A percentile compares a stretch with the other conserved stretches of the same genome.
Evolutionary conservation across 2,797 vertebrate genomes (phyloP).

Genomic region (Mycteria americana): DNA sequence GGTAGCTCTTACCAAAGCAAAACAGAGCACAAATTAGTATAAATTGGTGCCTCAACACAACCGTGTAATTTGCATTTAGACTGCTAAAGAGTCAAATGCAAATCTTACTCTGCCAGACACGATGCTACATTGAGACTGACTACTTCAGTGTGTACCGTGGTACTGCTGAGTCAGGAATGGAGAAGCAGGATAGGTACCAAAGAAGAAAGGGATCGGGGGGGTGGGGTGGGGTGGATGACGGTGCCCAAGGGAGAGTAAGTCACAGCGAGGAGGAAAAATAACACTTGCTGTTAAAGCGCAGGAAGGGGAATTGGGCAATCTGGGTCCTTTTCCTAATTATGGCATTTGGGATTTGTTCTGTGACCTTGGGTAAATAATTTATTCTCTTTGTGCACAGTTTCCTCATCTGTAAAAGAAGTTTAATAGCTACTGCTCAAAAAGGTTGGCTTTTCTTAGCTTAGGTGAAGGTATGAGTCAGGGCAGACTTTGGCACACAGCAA

Average conservation of each 20-base stretch:
- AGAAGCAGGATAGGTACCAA: not conserved
- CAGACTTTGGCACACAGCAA: not conserved
- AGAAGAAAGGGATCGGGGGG: not conserved
- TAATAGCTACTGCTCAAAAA: not conserved
- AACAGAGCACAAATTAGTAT: not conserved
- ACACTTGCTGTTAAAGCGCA: not conserved
- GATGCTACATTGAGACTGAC: not conserved
- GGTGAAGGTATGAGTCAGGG: not conserved
- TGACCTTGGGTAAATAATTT: constrained; percentile 33
- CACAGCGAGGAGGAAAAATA: not conserved
- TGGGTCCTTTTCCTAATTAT: not conserved
- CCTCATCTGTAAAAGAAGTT: not conserved
- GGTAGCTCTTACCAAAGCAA: constrained; percentile 4
- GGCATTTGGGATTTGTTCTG: not conserved
- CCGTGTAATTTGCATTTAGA: not conserved
- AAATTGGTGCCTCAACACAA: not conserved
- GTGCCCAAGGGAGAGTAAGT: not conserved
- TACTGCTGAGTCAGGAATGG: not conserved
- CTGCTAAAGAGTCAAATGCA: not conserved
- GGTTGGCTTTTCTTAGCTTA: not conserved
- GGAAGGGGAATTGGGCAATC: not conserved
- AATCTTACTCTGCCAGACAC: not conserved
- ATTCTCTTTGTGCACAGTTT: not conserved
- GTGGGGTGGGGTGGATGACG: fast-evolving
- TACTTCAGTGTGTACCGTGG: fast-evolving